Percentiles rank a stretch among this genome's conserved stretches.
phyloP scores from a whole-genome alignment of 2,113 vertebrate genomes.

The Ranitomeya imitator region DNA sequence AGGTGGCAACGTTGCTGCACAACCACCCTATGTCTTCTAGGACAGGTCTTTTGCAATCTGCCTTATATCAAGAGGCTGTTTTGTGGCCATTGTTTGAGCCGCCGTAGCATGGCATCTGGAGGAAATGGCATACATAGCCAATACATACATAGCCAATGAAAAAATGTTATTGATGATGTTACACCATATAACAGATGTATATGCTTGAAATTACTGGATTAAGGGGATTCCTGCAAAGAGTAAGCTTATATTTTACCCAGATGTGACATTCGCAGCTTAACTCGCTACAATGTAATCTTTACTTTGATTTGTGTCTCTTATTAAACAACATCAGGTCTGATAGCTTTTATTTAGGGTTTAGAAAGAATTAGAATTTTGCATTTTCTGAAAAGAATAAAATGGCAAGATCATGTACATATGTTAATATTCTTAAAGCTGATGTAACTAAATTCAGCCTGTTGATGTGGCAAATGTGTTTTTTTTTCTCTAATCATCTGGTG shows the following conservation, averaged over 20 bases:
- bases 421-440: too few relatives aligned
- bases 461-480: too few relatives aligned
- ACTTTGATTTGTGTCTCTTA: neutral
- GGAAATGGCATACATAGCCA: neutral
- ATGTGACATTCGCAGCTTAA: neutral
- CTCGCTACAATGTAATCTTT: neutral
- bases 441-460: too few relatives aligned
- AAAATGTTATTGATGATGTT: neutral
- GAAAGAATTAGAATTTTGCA: neutral
- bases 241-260: neutral
- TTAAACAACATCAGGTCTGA: neutral
- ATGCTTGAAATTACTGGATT: neutral
- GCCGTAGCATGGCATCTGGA: neutral
- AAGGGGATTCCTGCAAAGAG: neutral
- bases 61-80: neutral
- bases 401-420: neutral
- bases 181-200: neutral
- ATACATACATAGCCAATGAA: neutral
- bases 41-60: neutral
- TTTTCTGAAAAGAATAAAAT: neutral
- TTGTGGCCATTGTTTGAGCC: neutral
- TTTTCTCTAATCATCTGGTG: too few relatives aligned
- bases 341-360: neutral
- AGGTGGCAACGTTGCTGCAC: conserved; percentile 1
- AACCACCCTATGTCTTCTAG: neutral